A percentile compares a stretch with the other conserved stretches of the same genome.
Evolutionary conservation across 2,797 vertebrate genomes (phyloP).

Genomic region (Poecilia wingei): DNA sequence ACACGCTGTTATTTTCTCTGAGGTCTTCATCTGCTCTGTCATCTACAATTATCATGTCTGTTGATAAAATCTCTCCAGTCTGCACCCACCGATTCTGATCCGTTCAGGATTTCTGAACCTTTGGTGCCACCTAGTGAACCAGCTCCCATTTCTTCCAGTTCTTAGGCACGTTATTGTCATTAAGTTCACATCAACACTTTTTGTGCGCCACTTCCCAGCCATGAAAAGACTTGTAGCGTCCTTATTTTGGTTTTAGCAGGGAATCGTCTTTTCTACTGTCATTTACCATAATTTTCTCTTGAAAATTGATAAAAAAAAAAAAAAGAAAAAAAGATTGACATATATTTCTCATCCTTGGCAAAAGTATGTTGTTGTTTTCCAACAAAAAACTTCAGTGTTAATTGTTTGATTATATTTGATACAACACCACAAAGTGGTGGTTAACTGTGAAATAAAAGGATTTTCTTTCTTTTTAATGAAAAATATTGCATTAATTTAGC

Average conservation of each 20-base stretch:
- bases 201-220: not conserved
- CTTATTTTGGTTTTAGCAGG: not conserved
- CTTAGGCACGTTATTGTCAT: not conserved
- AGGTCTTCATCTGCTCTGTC: not conserved
- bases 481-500: not conserved
- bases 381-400: not conserved
- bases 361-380: not conserved
- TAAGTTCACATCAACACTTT: not conserved
- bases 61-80: not conserved
- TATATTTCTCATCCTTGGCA: not conserved
- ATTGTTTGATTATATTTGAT: not conserved
- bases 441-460: not conserved
- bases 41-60: not conserved
- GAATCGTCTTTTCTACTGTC: not conserved
- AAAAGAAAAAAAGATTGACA: not conserved
- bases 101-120: constrained; percentile 4
- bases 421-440: not conserved
- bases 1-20: not conserved
- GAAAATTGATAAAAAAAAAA: not conserved
- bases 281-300: not conserved
- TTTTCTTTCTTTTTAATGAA: not conserved
- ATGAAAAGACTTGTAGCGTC: not conserved
- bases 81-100: constrained; percentile 1
- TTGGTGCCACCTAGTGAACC: constrained; percentile 29
- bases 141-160: not conserved